Percentiles rank a stretch among this genome's conserved stretches.
Evolutionary conservation across 2,888 invertebrate genomes (phyloP).

Genomic region (Zygothrica quintamaculata): DNA sequence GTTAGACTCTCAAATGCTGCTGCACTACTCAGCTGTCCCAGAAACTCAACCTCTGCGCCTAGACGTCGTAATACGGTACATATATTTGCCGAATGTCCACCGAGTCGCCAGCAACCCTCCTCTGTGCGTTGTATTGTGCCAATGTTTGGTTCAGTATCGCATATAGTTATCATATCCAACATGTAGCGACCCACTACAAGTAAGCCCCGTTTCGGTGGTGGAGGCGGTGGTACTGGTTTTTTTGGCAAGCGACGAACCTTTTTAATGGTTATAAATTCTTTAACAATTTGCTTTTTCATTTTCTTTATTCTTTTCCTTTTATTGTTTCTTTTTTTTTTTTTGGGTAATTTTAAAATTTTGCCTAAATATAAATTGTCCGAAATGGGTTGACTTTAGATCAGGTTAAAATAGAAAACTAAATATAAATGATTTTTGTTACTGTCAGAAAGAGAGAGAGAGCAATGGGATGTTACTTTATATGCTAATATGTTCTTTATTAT

Average conservation of each 20-base stretch:
- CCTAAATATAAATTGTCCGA: constrained; percentile 13
- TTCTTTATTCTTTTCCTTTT: constrained; percentile 5
- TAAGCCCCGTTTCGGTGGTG: constrained; percentile 80
- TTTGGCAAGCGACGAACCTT: constrained; percentile 61
- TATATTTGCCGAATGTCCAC: constrained; percentile 89
- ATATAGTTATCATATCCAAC: constrained; percentile 87
- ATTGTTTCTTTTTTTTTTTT: constrained; percentile 3
- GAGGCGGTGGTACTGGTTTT: constrained; percentile 23
- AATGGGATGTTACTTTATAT: too few species aligned
- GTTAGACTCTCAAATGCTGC: constrained; percentile 85
- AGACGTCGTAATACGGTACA: constrained; percentile 87
- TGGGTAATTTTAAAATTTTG: constrained; percentile 19
- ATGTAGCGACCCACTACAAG: constrained; percentile 87
- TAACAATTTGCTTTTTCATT: constrained; percentile 68
- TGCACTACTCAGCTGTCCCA: constrained; percentile 86
- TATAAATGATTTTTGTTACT: too few species aligned
- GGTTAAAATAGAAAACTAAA: not conserved
- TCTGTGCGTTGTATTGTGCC: constrained; percentile 86
- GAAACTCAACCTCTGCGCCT: constrained; percentile 86
- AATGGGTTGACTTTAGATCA: too few species aligned
- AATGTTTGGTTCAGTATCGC: constrained; percentile 87
- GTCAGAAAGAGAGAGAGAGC: too few species aligned
- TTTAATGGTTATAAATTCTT: constrained; percentile 63
- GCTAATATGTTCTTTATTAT: too few species aligned
- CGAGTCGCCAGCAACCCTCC: constrained; percentile 87